Percentiles rank a stretch among this genome's conserved stretches.
Conservation (phyloP, 2,888 invertebrate genomes). For the Ramazzottius varieornatus region DNA sequence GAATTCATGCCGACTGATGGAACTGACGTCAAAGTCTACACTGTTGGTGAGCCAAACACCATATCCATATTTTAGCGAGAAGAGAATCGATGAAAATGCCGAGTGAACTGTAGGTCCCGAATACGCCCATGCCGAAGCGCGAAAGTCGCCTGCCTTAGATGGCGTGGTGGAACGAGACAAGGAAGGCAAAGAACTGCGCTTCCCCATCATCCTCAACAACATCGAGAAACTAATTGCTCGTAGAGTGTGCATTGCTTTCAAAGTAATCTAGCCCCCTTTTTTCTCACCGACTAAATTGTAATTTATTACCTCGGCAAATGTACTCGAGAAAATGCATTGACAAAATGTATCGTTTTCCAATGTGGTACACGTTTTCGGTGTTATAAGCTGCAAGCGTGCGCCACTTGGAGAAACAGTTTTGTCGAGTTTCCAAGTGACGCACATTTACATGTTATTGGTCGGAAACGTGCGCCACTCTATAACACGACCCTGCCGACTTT, state of each 20-base stretch:
- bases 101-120: neutral
- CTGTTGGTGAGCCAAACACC: slow-evolving; percentile 35
- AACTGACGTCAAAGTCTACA: slow-evolving; percentile 62
- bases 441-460: too few relatives aligned
- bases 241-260: slow-evolving; percentile 51
- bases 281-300: too few relatives aligned
- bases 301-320: too few relatives aligned
- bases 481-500: too few relatives aligned
- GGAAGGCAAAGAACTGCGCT: slow-evolving; percentile 82
- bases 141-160: slow-evolving; percentile 90
- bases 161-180: slow-evolving; percentile 94
- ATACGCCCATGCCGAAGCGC: slow-evolving; percentile 94
- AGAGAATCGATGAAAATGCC: too few relatives aligned
- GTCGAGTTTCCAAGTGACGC: too few relatives aligned
- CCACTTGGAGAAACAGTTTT: too few relatives aligned
- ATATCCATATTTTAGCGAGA: neutral
- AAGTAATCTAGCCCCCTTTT: slow-evolving; percentile 15
- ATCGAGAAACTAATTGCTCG: slow-evolving; percentile 89
- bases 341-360: neutral
- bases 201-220: slow-evolving; percentile 88
- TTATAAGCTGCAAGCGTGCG: too few relatives aligned
- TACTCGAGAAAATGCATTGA: too few relatives aligned
- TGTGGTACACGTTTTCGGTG: too few relatives aligned
- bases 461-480: too few relatives aligned
- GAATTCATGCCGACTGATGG: slow-evolving; percentile 99